A percentile compares a stretch with the other conserved stretches of the same genome.
Evolutionary conservation across 1,140 invertebrate genomes (phyloP).

Genomic region (Drosophila lacertosa): DNA sequence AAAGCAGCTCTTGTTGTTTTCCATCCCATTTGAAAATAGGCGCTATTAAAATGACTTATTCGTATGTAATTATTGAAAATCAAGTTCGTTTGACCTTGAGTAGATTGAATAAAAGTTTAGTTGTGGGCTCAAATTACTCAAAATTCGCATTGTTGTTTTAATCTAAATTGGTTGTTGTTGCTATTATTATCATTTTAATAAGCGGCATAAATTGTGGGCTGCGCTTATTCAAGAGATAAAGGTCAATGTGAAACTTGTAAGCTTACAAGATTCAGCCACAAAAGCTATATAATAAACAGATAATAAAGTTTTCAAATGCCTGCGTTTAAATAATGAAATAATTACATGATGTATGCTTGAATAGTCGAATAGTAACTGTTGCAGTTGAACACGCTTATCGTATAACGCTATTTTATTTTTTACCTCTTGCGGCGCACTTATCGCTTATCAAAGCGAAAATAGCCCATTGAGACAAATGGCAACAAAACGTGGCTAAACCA

Average conservation of each 20-base stretch:
- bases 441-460: constrained; percentile 5
- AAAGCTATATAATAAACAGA: background rate
- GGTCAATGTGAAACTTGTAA: background rate
- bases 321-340: background rate
- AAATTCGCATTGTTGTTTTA: background rate
- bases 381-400: constrained; percentile 5
- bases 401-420: background rate
- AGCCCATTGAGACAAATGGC: constrained; percentile 12
- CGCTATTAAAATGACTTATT: background rate
- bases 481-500: background rate
- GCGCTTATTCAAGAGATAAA: background rate
- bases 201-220: background rate
- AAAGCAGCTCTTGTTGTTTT: too few relatives aligned
- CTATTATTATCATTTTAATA: background rate
- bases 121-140: too few relatives aligned
- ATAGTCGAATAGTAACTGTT: too few relatives aligned
- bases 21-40: background rate
- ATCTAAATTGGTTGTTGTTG: constrained; percentile 4
- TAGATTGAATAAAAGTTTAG: background rate
- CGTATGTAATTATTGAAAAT: background rate
- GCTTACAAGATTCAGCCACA: background rate
- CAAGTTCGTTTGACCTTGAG: constrained; percentile 2
- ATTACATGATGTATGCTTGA: background rate
- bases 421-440: constrained; percentile 1
- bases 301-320: too few relatives aligned